Conservation (phyloP, 2,888 invertebrate genomes). For the Agelastica alni region DNA sequence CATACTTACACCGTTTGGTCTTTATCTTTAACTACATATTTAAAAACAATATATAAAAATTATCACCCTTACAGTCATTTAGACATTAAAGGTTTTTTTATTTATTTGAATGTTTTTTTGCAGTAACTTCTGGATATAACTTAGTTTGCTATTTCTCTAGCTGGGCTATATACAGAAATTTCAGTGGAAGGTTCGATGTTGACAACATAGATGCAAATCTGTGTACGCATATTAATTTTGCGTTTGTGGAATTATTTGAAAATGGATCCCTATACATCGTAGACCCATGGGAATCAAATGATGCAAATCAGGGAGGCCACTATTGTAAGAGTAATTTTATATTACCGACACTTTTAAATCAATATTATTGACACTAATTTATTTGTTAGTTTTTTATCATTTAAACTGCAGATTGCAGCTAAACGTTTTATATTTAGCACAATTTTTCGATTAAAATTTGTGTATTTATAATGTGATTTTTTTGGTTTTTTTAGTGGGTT, state of each 20-base stretch:
- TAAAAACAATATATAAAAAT: no score
- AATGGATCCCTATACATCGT: constrained; percentile 27
- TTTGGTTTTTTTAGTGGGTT: constrained; percentile 12
- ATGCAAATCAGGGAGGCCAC: constrained; percentile 8
- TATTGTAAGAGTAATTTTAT: no score
- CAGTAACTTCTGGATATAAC: neutral
- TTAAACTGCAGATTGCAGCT: no score
- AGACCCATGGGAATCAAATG: constrained; percentile 31
- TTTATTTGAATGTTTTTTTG: neutral
- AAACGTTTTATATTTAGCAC: no score
- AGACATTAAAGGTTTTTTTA: no score
- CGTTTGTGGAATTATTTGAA: constrained; percentile 37
- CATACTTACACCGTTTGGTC: no score
- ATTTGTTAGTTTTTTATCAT: neutral
- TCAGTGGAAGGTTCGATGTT: constrained; percentile 33
- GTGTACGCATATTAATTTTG: constrained; percentile 40
- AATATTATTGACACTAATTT: no score
- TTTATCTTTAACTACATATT: no score
- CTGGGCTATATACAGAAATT: constrained; percentile 34
- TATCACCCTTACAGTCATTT: no score
- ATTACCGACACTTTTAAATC: no score
- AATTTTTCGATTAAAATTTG: no score
- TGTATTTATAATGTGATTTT: no score
- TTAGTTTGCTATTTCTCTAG: constrained; percentile 36
- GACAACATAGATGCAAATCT: constrained; percentile 35